Evolutionary conservation across 2,888 invertebrate genomes (phyloP).

Genomic region (Sarcophaga subvicina): DNA sequence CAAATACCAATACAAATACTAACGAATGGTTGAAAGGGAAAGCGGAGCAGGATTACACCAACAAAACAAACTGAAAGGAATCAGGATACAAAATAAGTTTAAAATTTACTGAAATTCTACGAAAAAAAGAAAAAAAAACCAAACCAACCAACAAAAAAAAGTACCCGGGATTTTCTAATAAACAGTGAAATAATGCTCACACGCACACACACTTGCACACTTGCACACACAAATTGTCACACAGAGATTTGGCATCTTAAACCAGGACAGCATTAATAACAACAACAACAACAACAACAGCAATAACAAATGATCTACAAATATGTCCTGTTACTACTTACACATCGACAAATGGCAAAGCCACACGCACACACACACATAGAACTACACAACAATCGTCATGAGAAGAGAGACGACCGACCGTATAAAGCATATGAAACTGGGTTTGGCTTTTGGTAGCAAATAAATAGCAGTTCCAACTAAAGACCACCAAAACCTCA

Average conservation of each 20-base stretch:
- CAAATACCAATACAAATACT: constrained; percentile 33
- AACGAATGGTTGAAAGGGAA: constrained; percentile 23
- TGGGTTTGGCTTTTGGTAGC: constrained; percentile 25
- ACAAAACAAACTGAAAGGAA: background rate
- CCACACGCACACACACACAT: constrained; percentile 6
- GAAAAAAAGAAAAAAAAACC: background rate
- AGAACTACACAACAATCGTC: constrained; percentile 46
- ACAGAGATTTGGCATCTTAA: constrained; percentile 57
- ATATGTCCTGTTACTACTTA: background rate
- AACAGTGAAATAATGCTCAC: constrained; percentile 12
- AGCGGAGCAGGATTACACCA: background rate
- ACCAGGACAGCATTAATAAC: background rate
- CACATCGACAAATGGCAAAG: no score
- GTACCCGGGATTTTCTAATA: constrained; percentile 48
- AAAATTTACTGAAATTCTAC: constrained; percentile 23
- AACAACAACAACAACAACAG: background rate
- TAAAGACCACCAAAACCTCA: constrained; percentile 61
- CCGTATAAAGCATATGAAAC: constrained; percentile 17
- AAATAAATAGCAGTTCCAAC: constrained; percentile 57
- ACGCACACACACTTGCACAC: background rate
- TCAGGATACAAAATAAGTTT: constrained; percentile 32
- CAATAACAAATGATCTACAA: constrained; percentile 18
- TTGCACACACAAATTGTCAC: constrained; percentile 42
- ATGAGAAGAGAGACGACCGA: constrained; percentile 27
- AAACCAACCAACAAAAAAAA: constrained; percentile 18